These are phyloP conservation scores for Protodeltote pygarga DNA, from an alignment of 2,888 invertebrate species.

Conservation along the genomic window DNA sequence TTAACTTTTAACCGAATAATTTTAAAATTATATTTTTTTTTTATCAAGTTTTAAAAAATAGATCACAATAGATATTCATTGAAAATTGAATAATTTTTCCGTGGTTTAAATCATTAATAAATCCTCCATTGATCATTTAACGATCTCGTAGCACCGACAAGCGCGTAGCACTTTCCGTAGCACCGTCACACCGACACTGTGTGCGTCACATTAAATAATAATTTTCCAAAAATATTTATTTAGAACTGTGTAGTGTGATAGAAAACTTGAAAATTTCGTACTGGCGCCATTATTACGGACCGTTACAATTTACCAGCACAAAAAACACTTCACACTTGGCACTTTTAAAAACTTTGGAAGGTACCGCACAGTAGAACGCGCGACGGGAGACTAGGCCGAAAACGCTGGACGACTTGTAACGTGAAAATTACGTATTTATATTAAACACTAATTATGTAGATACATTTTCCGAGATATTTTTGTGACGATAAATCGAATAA, in stretches of 20 bases:
- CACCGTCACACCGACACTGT: conserved; percentile 49
- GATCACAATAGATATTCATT: neutral
- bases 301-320: conserved; percentile 71
- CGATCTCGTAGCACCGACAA: conserved; percentile 51
- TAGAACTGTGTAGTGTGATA: conserved; percentile 48
- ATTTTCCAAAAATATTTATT: conserved; percentile 29
- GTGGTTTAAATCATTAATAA: neutral
- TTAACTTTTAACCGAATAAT: too few relatives aligned
- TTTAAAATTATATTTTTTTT: too few relatives aligned
- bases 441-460: conserved; percentile 77
- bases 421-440: conserved; percentile 72
- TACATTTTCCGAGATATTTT: conserved; percentile 65
- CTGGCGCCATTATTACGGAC: conserved; percentile 80
- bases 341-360: conserved; percentile 66
- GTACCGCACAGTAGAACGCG: conserved; percentile 71
- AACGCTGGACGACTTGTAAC: conserved; percentile 47
- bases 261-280: conserved; percentile 64
- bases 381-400: conserved; percentile 67
- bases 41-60: neutral
- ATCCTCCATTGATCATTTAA: conserved; percentile 19
- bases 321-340: conserved; percentile 74
- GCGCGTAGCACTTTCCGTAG: conserved; percentile 67
- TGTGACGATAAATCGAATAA: conserved; percentile 56
- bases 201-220: conserved; percentile 41
- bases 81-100: neutral